Base-by-base conservation (phyloP, 1,140 invertebrate genomes). In the Drosophila sturtevanti region DNA sequence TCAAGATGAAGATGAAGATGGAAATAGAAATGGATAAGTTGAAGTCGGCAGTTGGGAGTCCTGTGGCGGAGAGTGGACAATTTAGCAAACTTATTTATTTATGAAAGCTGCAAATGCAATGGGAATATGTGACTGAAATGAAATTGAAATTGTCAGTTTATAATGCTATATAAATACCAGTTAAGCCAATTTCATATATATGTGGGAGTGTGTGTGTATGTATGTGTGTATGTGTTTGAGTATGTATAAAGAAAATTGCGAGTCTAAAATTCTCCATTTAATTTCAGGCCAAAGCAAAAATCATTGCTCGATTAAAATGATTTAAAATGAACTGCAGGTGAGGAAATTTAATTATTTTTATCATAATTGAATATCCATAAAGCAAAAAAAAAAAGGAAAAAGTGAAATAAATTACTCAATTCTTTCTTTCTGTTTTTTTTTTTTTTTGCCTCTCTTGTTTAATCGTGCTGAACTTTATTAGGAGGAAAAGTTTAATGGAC, bases 71-170 rank as follows among this genome's bases (percentile, higher is more conserved):
- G 54, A 66, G 59, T 68, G 75, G 71, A 79, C 81, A 81, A 79
- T 86, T 86, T 87, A 87, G 79, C 74, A 82, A 68, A 76, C 70
- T 71, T 87, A 76, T 87, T 87, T 86, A 86, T 86, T 86, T 86
- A 86, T 86, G 75, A 86, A 86, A 65, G 60, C 44, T 71, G 56
- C 41, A 86, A 85, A 78, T 81, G 78, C 81, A 86, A 67, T 86
- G 71, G 38, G 24, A 78, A 48, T 58, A 64, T 87, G 70, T 79
- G 79, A 62, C 79, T 60, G 52, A 78, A 69, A 78, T 85, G 72
- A 80, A 86, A 87, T 87, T 81, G 68, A 87, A 77, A 63, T 72
- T 52, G 59, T 54, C 62, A 51, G 56, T 48, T 65, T 52, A 63
- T 63, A 51, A 51, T 59, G 55, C 52, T 41, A 54, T 63, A 31